A percentile compares a stretch with the other conserved stretches of the same genome.
Conservation (phyloP, 2,888 invertebrate genomes). For the Troilus luridus region DNA sequence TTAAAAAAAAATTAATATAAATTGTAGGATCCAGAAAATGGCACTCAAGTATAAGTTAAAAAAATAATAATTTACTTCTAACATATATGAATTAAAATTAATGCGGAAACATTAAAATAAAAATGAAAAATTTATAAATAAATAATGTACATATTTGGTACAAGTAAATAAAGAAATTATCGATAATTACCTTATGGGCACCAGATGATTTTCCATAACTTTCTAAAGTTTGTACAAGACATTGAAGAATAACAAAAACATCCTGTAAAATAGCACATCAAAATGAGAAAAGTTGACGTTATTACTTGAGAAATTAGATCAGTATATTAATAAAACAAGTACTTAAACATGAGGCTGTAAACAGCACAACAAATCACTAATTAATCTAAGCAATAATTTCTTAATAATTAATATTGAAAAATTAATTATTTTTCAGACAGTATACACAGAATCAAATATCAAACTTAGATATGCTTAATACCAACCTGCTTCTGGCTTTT, state of each 20-base stretch:
- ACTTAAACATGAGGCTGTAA: not conserved
- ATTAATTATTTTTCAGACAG: not conserved
- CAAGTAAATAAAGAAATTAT: not conserved
- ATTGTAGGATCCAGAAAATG: not conserved
- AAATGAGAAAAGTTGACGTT: not conserved
- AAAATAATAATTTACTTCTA: too few species aligned
- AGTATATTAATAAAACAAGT: too few species aligned
- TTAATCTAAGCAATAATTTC: not conserved
- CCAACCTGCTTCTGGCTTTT: conserved; percentile 53
- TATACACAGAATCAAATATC: not conserved
- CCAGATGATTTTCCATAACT: conserved; percentile 54
- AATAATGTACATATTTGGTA: too few species aligned
- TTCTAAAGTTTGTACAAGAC: conserved; percentile 20
- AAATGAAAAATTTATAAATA: not conserved
- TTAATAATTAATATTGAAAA: too few species aligned
- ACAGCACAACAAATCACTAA: not conserved
- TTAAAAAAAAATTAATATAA: not conserved
- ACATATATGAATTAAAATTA: too few species aligned
- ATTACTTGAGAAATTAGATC: too few species aligned
- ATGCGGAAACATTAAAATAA: conserved; percentile 4
- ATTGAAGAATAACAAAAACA: conserved; percentile 28
- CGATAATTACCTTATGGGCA: conserved; percentile 52
- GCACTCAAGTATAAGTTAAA: too few species aligned
- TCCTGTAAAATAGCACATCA: conserved; percentile 23
- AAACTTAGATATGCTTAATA: not conserved